A percentile compares a stretch with the other conserved stretches of the same genome.
phyloP scores from a whole-genome alignment of 2,797 vertebrate species.

The Melanotaenia nigrans region DNA sequence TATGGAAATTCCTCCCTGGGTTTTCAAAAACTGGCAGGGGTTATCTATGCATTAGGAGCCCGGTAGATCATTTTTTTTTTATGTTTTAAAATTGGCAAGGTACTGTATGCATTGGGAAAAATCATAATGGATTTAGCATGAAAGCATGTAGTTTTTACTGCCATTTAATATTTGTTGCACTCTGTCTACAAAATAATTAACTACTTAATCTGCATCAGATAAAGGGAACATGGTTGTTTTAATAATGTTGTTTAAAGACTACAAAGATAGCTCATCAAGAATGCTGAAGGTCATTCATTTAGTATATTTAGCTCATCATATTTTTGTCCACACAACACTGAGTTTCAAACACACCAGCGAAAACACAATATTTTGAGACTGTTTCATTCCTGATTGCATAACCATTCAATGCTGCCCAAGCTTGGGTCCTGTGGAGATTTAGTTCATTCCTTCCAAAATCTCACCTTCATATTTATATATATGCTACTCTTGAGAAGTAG shows the following conservation, averaged over 20 bases:
- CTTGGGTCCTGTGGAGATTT: slow-evolving; percentile 42
- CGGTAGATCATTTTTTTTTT: slow-evolving; percentile 1
- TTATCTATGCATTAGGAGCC: slow-evolving; percentile 16
- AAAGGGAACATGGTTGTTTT: slow-evolving; percentile 33
- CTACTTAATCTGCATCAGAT: slow-evolving; percentile 41
- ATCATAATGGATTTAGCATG: slow-evolving; percentile 12
- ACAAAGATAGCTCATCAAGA: slow-evolving; percentile 53
- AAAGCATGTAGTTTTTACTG: slow-evolving; percentile 1
- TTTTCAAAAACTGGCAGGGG: slow-evolving; percentile 5
- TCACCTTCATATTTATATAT: slow-evolving; percentile 14
- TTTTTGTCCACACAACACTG: slow-evolving; percentile 49
- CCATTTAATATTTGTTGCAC: slow-evolving; percentile 7
- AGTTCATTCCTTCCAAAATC: slow-evolving; percentile 17
- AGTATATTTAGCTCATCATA: slow-evolving; percentile 70
- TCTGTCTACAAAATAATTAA: slow-evolving; percentile 26
- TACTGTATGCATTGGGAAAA: slow-evolving; percentile 51
- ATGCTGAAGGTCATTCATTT: slow-evolving; percentile 65
- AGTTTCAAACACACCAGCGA: slow-evolving; percentile 46
- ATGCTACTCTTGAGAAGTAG: slow-evolving; percentile 62
- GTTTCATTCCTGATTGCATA: slow-evolving; percentile 62
- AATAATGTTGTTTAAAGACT: slow-evolving; percentile 23
- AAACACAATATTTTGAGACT: slow-evolving; percentile 53
- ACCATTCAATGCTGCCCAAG: slow-evolving; percentile 44
- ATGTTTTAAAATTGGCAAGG: slow-evolving; percentile 10
- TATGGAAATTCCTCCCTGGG: slow-evolving; percentile 45